Evolutionary conservation across 2,888 invertebrate genomes (phyloP).

Genomic region (Perithous albicinctus): DNA sequence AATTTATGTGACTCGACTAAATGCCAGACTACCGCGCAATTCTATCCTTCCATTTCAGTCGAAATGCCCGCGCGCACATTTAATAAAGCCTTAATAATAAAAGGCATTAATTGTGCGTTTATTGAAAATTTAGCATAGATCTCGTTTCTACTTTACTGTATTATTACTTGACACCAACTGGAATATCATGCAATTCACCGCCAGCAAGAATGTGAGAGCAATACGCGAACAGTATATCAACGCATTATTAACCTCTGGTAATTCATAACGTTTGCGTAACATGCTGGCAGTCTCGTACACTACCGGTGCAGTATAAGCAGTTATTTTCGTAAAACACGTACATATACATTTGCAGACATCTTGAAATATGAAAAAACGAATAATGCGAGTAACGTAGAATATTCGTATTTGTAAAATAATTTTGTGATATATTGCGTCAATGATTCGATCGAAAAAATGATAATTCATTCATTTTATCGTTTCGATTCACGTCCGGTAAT

Average conservation of each 20-base stretch:
- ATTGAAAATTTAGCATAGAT: conserved; percentile 10
- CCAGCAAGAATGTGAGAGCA: neutral
- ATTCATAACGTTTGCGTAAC: conserved; percentile 42
- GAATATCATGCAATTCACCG: neutral
- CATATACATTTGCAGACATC: neutral
- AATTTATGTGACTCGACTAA: conserved; percentile 30
- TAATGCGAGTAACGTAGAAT: neutral
- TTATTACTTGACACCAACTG: neutral
- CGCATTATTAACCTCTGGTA: conserved; percentile 39
- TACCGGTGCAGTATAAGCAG: neutral
- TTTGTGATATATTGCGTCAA: no score
- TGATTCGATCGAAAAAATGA: no score
- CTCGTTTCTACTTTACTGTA: neutral
- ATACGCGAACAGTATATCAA: neutral
- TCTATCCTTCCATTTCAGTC: neutral
- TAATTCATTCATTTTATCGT: no score
- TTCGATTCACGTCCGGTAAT: no score
- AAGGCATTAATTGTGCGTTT: neutral
- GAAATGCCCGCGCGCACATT: neutral
- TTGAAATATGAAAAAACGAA: neutral
- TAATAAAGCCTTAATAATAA: neutral
- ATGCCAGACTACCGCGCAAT: neutral
- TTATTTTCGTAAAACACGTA: neutral
- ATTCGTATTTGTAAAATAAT: neutral
- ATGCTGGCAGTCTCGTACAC: neutral